Conservation (phyloP, 2,113 vertebrate species). For the Oreocharis arfaki region DNA sequence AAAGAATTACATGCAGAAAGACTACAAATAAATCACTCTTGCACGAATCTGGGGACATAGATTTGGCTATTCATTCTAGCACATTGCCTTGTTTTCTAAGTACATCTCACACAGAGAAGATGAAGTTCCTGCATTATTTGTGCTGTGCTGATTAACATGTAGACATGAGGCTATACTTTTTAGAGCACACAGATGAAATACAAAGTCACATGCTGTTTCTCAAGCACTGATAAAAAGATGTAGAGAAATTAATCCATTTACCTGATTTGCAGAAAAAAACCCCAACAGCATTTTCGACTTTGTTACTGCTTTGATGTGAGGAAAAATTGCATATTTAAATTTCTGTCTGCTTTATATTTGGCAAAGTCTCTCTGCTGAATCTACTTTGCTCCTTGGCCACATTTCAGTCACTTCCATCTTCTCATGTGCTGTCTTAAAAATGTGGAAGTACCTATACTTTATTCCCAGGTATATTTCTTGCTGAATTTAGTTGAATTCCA, state of each 20-base stretch:
- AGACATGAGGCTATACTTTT: neutral
- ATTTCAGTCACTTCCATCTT: neutral
- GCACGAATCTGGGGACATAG: neutral
- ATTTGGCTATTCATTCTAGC: neutral
- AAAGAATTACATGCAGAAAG: conserved; percentile 9
- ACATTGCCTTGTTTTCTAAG: neutral
- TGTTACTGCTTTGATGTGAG: neutral
- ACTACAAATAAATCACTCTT: conserved; percentile 7
- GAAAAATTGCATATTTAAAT: neutral
- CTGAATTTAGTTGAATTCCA: neutral
- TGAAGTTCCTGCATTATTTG: neutral
- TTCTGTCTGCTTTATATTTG: neutral
- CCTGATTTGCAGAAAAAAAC: neutral
- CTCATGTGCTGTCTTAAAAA: neutral
- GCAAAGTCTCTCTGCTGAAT: neutral
- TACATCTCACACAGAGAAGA: neutral
- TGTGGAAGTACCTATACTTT: neutral
- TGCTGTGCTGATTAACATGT: neutral
- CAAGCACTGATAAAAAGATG: neutral
- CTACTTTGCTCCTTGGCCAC: neutral
- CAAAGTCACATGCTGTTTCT: neutral
- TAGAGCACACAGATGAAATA: neutral
- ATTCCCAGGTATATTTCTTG: neutral
- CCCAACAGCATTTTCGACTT: neutral
- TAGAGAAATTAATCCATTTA: neutral